Evolutionary conservation across 2,113 vertebrate species (phyloP).

Genomic region (Numenius arquata): DNA sequence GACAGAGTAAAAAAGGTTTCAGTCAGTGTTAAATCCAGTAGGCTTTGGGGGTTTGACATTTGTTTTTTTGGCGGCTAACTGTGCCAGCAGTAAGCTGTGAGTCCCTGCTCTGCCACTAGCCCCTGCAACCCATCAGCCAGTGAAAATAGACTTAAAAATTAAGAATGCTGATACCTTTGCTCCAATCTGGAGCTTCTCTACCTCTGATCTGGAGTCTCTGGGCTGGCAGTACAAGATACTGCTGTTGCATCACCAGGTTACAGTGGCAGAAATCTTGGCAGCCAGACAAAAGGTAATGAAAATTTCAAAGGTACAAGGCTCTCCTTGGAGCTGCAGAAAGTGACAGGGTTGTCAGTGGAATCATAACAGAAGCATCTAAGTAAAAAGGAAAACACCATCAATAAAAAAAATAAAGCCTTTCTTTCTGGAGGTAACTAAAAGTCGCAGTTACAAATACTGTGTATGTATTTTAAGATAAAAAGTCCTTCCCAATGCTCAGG

Average conservation of each 20-base stretch:
- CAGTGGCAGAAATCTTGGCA: slow-evolving; percentile 25
- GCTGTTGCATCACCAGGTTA: background rate
- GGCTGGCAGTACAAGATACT: background rate
- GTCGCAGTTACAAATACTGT: background rate
- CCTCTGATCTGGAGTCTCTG: background rate
- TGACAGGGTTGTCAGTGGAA: slow-evolving; percentile 33
- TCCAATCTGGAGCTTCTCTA: background rate
- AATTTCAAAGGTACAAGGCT: slow-evolving; percentile 66
- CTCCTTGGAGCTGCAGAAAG: slow-evolving; percentile 31
- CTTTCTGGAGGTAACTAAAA: background rate
- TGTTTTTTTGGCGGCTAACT: background rate
- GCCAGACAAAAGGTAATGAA: slow-evolving; percentile 58
- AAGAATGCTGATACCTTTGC: background rate
- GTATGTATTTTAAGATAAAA: background rate
- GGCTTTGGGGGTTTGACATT: background rate
- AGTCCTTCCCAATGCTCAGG: background rate
- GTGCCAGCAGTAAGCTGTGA: background rate
- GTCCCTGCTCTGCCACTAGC: background rate
- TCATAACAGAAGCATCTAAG: slow-evolving; percentile 36
- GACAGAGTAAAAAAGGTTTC: background rate
- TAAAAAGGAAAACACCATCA: background rate
- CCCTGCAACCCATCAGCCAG: background rate
- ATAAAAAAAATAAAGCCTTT: background rate
- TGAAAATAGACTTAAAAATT: background rate
- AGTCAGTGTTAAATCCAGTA: background rate